A percentile compares a stretch with the other conserved stretches of the same genome.
Evolutionary conservation across 2,113 vertebrate genomes (phyloP).

Genomic region (Panurus biarmicus): DNA sequence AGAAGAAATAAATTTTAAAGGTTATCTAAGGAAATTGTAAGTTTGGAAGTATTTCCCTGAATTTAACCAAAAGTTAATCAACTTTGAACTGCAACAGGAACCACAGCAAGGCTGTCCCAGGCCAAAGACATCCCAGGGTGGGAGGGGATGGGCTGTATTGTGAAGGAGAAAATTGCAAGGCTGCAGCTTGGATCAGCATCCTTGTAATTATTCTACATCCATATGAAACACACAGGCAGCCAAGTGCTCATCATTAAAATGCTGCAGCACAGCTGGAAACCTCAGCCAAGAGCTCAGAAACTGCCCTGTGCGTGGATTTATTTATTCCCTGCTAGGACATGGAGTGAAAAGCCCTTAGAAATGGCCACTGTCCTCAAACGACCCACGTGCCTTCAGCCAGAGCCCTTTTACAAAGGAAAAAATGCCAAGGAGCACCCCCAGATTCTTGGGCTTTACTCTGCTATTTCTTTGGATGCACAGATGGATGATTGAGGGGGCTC

Average conservation of each 20-base stretch:
- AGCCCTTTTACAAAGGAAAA: background rate
- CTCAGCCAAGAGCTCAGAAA: background rate
- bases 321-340: background rate
- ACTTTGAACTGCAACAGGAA: background rate
- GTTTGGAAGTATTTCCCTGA: background rate
- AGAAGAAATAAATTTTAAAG: background rate
- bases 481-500: background rate
- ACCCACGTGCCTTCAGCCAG: background rate
- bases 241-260: background rate
- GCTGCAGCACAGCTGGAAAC: background rate
- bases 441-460: background rate
- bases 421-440: background rate
- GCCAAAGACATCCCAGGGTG: background rate
- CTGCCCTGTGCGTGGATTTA: background rate
- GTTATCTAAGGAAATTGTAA: background rate
- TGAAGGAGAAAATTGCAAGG: background rate
- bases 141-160: background rate
- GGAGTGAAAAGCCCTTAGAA: background rate
- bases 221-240: background rate
- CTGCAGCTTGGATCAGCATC: background rate
- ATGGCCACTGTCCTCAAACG: background rate
- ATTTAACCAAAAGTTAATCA: background rate
- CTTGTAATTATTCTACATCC: background rate
- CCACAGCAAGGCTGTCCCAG: background rate
- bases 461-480: background rate